Conservation (phyloP, 2,797 vertebrate species). For the Fratercula arctica region DNA sequence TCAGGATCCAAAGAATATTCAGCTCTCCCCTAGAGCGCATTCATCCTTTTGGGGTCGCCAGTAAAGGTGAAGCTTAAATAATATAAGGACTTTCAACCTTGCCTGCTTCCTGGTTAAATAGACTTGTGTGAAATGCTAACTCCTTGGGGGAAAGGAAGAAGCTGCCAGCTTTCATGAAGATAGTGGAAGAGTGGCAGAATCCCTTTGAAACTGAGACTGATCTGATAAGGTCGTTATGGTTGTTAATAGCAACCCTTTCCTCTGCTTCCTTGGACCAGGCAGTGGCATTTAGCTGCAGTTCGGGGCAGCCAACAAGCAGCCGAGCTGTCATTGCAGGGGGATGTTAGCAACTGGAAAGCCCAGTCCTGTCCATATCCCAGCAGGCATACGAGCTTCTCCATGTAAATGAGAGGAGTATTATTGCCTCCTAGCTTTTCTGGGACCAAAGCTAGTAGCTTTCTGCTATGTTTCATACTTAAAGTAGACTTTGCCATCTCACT, state of each 20-base stretch:
- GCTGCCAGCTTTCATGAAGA: background rate
- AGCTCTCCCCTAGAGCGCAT: background rate
- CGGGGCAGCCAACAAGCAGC: background rate
- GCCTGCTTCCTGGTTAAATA: background rate
- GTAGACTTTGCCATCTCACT: background rate
- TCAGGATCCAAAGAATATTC: background rate
- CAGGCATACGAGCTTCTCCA: background rate
- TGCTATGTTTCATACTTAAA: background rate
- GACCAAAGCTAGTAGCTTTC: background rate
- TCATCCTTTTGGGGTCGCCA: background rate
- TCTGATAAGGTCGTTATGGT: conserved; percentile 21
- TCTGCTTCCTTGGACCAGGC: background rate
- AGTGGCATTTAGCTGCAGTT: background rate
- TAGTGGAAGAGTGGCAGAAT: background rate
- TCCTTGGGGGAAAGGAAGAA: conserved; percentile 27
- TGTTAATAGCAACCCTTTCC: conserved; percentile 14
- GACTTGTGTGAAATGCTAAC: conserved; percentile 15
- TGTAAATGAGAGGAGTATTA: background rate
- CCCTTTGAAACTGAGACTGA: conserved; percentile 27
- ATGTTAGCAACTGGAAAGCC: background rate
- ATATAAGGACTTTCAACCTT: background rate
- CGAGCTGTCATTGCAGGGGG: background rate
- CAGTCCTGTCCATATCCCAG: background rate
- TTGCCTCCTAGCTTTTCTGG: background rate
- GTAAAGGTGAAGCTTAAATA: conserved; percentile 12